phyloP scores from a whole-genome alignment of 2,113 vertebrate genomes.

The Phasianus colchicus region DNA sequence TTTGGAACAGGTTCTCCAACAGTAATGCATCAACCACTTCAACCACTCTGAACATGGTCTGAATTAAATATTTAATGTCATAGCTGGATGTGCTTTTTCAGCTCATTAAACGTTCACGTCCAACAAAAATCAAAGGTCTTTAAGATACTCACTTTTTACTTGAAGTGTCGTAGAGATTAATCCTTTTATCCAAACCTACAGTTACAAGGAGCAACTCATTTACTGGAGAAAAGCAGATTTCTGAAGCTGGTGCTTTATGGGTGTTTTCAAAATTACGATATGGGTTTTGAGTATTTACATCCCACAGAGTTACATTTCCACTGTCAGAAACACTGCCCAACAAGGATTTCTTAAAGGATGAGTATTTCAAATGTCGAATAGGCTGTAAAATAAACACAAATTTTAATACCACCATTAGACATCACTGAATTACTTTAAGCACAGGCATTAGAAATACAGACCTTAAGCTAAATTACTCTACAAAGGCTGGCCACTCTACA shows the following conservation, averaged over 20 bases:
- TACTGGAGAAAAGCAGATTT: slow-evolving; percentile 93
- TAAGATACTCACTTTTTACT: slow-evolving; percentile 91
- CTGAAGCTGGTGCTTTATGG: slow-evolving; percentile 93
- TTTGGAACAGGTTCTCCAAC: background rate
- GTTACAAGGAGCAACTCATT: slow-evolving; percentile 93
- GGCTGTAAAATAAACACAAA: slow-evolving; percentile 80
- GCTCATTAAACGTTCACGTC: background rate
- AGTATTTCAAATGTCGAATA: slow-evolving; percentile 90
- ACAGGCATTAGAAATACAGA: background rate
- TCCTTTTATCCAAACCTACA: slow-evolving; percentile 96
- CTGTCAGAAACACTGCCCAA: slow-evolving; percentile 93
- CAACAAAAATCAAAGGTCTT: background rate
- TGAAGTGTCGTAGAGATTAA: slow-evolving; percentile 93
- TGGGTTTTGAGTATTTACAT: slow-evolving; percentile 90
- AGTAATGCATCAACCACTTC: background rate
- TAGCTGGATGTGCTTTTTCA: background rate
- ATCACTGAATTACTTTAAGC: background rate
- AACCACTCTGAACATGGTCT: background rate
- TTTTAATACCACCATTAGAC: background rate
- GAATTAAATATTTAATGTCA: background rate
- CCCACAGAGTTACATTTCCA: slow-evolving; percentile 93
- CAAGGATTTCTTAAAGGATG: slow-evolving; percentile 89
- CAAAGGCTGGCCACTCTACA: background rate
- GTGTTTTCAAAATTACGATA: slow-evolving; percentile 87
- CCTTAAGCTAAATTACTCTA: background rate